Percentiles rank a stretch among this genome's conserved stretches.
Evolutionary conservation across 2,888 invertebrate species (phyloP).

Genomic region (Drosophila bunnanda): DNA sequence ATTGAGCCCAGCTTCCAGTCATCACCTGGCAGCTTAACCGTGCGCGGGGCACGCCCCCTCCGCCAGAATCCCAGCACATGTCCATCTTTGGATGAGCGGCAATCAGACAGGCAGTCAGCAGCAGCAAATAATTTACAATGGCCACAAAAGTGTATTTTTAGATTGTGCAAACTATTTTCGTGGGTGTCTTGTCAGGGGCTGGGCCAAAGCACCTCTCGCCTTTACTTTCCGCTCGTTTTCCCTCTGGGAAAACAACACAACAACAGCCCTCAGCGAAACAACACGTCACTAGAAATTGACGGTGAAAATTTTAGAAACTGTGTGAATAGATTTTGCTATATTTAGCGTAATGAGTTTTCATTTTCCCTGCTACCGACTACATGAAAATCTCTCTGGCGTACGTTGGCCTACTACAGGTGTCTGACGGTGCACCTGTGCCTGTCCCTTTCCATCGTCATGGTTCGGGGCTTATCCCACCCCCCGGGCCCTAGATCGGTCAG

Average conservation of each 20-base stretch:
- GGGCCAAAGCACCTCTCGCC: constrained; percentile 40
- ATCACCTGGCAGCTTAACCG: constrained; percentile 26
- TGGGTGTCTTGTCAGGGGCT: constrained; percentile 63
- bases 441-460: constrained; percentile 3
- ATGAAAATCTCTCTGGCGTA: constrained; percentile 43
- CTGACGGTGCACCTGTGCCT: constrained; percentile 21
- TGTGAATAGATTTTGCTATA: constrained; percentile 58
- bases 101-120: constrained; percentile 35
- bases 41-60: constrained; percentile 12
- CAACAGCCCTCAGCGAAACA: constrained; percentile 30
- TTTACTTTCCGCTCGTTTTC: constrained; percentile 5
- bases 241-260: constrained; percentile 23
- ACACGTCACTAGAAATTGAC: constrained; percentile 36
- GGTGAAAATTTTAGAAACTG: constrained; percentile 25
- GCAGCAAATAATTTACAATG: constrained; percentile 46
- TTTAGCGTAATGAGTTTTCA: constrained; percentile 76
- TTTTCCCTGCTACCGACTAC: constrained; percentile 45
- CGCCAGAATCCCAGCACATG: constrained; percentile 22
- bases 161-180: constrained; percentile 46
- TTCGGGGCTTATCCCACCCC: neutral
- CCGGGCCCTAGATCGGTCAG: constrained; percentile 20
- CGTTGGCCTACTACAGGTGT: constrained; percentile 73
- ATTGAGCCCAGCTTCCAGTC: constrained; percentile 34
- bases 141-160: constrained; percentile 47
- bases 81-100: constrained; percentile 49